Evolutionary conservation across 1,140 invertebrate species (phyloP).

Genomic region (Drosophila kikkawai): DNA sequence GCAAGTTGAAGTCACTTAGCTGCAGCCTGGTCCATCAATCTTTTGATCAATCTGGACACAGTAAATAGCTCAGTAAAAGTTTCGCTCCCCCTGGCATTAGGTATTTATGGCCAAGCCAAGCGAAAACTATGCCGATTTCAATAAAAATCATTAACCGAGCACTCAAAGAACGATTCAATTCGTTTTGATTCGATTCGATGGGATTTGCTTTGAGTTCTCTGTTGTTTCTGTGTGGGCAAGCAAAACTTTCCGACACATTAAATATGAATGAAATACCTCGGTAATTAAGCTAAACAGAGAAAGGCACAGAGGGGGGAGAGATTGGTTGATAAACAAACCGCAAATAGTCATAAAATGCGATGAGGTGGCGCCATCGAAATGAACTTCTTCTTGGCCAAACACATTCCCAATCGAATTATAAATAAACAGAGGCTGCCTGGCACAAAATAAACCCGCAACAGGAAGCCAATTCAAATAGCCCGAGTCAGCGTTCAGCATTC

Average conservation of each 20-base stretch:
- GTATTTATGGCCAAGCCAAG: constrained; percentile 47
- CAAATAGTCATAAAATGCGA: constrained; percentile 43
- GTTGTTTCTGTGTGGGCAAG: constrained; percentile 11
- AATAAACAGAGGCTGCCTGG: constrained; percentile 43
- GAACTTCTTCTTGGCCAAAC: constrained; percentile 44
- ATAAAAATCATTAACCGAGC: constrained; percentile 61
- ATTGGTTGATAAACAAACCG: constrained; percentile 44
- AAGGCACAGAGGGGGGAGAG: background rate
- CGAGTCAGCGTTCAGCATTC: constrained; percentile 25
- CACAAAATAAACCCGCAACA: constrained; percentile 17
- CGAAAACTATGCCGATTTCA: constrained; percentile 53
- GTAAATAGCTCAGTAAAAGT: constrained; percentile 34
- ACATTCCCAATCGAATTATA: constrained; percentile 55
- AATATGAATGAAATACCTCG: constrained; percentile 58
- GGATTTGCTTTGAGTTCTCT: background rate
- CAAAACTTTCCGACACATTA: constrained; percentile 63
- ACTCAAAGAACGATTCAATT: constrained; percentile 34
- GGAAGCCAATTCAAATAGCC: constrained; percentile 38
- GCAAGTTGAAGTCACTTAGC: constrained; percentile 27
- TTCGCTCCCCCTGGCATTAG: constrained; percentile 42
- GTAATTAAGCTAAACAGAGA: constrained; percentile 50
- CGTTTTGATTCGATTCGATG: constrained; percentile 8
- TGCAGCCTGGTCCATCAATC: constrained; percentile 31
- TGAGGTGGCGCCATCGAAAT: constrained; percentile 35
- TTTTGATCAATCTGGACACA: constrained; percentile 51